Base-by-base conservation (phyloP, 1,140 invertebrate genomes). In the Liolophura sinensis region DNA sequence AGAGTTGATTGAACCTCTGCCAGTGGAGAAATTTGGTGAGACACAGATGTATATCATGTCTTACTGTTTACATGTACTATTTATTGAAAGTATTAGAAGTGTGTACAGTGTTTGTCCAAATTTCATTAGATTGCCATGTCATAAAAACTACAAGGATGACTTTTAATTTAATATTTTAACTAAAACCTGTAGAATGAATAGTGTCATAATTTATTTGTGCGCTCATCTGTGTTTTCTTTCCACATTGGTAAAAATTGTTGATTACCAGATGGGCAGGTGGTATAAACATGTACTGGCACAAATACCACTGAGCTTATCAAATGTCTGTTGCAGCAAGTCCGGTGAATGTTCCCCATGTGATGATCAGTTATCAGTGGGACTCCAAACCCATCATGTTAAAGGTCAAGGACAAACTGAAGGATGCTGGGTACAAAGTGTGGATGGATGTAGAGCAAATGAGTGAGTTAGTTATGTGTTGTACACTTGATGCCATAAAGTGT, bases 391-490 rank as follows among this genome's bases (percentile, higher is more conserved):
- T 74, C 6, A 78, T 82, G 74, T 47, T 80, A 5, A 73, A 73
- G 65, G 73, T 83, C 52, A 82, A 78, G 64, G 75, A 83, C 58
- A 65, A 60, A 54, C 72, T 83, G 25, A 76, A 74, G 64, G 59
- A 71, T 25, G 75, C 73, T 27, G 81, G 81, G 0, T 84, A 75
- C 62, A 84, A 82, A 73, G 81, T 83, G 6, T 84, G 82, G 82
- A 81, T 84, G 76, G 82, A 84, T 72, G 76, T 82, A 14, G 82
- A 84, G 70, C 76, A 83, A 50, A 84, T 84, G 79, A 79, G 80
- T 84, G 72, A 71, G 75, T 68, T 27, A 46, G 14, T n/a, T n/a
- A n/a, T n/a, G 12, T 51, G 14, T 40, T 40, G 31, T 40, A 40
- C 3, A 3, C 31, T 40, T 40, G 31, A 5, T 40, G 31, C 31